These are phyloP conservation scores for Salarias fasciatus DNA, from an alignment of 2,797 vertebrate genomes.

Conservation along the genomic window DNA sequence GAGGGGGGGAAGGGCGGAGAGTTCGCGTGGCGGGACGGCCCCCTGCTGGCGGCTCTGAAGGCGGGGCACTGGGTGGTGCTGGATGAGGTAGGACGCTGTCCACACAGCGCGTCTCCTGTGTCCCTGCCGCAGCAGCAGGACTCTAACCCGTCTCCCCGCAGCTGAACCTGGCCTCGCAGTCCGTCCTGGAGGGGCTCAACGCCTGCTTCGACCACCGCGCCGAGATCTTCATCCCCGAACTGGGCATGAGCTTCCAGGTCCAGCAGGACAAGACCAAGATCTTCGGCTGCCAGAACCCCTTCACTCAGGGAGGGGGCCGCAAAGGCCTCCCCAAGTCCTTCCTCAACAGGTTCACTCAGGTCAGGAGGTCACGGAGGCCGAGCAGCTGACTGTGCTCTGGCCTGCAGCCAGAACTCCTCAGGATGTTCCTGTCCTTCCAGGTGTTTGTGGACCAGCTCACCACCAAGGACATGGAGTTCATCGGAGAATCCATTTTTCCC, in stretches of 20 bases:
- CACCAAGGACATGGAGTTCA: slow-evolving; percentile 94
- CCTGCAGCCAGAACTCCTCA: not conserved
- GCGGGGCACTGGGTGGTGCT: slow-evolving; percentile 96
- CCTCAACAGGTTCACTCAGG: slow-evolving; percentile 98
- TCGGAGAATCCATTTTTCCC: slow-evolving; percentile 90
- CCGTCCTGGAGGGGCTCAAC: slow-evolving; percentile 95
- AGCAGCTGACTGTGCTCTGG: not conserved
- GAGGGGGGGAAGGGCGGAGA: slow-evolving; percentile 97
- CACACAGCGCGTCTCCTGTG: rapidly evolving
- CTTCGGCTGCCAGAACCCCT: slow-evolving; percentile 98
- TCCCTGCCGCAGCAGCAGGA: not conserved
- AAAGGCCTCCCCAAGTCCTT: slow-evolving; percentile 97
- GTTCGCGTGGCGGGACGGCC: slow-evolving; percentile 97
- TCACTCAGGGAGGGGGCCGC: slow-evolving; percentile 95
- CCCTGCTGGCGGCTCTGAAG: slow-evolving; percentile 92
- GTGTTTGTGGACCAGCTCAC: slow-evolving; percentile 95
- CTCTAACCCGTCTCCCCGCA: slow-evolving; percentile 47
- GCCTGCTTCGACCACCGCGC: slow-evolving; percentile 98
- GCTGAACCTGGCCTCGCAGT: slow-evolving; percentile 98
- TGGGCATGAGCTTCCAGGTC: slow-evolving; percentile 94
- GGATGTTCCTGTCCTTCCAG: slow-evolving; percentile 64
- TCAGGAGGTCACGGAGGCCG: slow-evolving; percentile 30
- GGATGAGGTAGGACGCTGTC: slow-evolving; percentile 86
- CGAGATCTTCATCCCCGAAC: slow-evolving; percentile 93
- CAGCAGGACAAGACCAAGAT: slow-evolving; percentile 94